Base-by-base conservation (phyloP, 1,140 invertebrate genomes). In the Episyrphus balteatus region DNA sequence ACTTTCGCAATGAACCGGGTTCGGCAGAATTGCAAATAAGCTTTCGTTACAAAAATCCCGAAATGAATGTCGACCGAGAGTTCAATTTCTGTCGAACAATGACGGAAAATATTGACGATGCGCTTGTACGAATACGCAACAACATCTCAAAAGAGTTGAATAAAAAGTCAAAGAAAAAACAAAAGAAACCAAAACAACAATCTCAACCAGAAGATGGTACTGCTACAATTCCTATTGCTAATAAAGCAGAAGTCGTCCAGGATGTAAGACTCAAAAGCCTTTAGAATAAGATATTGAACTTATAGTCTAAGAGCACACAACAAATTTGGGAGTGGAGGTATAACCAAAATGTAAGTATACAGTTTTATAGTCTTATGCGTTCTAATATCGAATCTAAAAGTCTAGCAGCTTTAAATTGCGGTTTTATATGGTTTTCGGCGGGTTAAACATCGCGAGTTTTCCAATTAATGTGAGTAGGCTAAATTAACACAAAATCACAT, bases 61-160 rank as follows among this genome's bases (percentile, higher is more conserved):
- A 57, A 0, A 41, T 70, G 1, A 65, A 64, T 0, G 21, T 80
- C 1, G 68, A 76, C 47, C 69, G 77, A 37, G 74, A 80, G 43
- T 86, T 84, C 51, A 86, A 83, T 62, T 82, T 87, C 44, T 73
- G 71, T 34, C 68, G 84, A 34, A 68, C 68, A n/a, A 57, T 73
- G 33, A 49, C 64, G 2, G 84, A 87, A 66, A 70, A 55, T 12
- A 58, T 86, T 12, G 61, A 71, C 32, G 67, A 52, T 31, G 75
- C 83, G 46, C 54, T 82, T 7, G 57, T 54, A n/a, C 69, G 83
- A 45, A 75, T 87, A 32, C 70, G 69, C 10, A 66, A 53, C 1
- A 86, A 84, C 61, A 58, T 88, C 19, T 67, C 70, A 37, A 81
- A 83, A 63, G 64, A 71, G 46, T 40, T 73, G 1, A 67, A 63